Evolutionary conservation across 2,797 vertebrate genomes (phyloP).

Genomic region (Trematomus bernacchii): DNA sequence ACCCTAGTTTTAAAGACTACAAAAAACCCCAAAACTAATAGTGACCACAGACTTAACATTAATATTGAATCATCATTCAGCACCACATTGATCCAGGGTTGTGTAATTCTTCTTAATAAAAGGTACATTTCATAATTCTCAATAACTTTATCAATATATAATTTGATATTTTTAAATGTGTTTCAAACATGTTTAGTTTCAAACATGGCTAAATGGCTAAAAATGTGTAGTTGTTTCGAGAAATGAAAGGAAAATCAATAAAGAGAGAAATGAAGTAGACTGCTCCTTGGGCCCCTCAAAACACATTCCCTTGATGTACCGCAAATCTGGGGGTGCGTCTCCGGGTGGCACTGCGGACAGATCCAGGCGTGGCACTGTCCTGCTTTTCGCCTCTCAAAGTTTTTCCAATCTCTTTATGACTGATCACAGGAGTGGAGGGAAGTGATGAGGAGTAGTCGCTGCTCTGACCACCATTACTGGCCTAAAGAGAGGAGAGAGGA

Average conservation of each 20-base stretch:
- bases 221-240: not conserved
- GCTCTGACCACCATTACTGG: slow-evolving; percentile 93
- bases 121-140: not conserved
- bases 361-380: slow-evolving; percentile 88
- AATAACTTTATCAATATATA: not conserved
- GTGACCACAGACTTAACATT: not conserved
- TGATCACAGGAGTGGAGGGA: slow-evolving; percentile 93
- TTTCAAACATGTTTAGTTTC: too few species aligned
- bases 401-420: slow-evolving; percentile 90
- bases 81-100: not conserved
- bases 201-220: not conserved
- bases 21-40: not conserved
- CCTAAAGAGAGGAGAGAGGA: slow-evolving; percentile 71
- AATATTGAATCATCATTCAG: not conserved
- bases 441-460: slow-evolving; percentile 95
- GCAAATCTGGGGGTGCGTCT: slow-evolving; percentile 91
- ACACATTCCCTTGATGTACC: slow-evolving; percentile 68
- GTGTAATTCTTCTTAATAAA: not conserved
- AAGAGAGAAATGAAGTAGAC: too few species aligned
- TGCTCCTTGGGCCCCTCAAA: not conserved
- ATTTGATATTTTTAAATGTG: not conserved
- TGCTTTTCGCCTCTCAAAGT: slow-evolving; percentile 82
- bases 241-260: not conserved
- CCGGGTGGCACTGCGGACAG: slow-evolving; percentile 90
- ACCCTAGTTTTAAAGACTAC: not conserved